Percentiles rank a stretch among this genome's conserved stretches.
phyloP scores from a whole-genome alignment of 2,797 vertebrate genomes.

The Acipenser ruthenus region DNA sequence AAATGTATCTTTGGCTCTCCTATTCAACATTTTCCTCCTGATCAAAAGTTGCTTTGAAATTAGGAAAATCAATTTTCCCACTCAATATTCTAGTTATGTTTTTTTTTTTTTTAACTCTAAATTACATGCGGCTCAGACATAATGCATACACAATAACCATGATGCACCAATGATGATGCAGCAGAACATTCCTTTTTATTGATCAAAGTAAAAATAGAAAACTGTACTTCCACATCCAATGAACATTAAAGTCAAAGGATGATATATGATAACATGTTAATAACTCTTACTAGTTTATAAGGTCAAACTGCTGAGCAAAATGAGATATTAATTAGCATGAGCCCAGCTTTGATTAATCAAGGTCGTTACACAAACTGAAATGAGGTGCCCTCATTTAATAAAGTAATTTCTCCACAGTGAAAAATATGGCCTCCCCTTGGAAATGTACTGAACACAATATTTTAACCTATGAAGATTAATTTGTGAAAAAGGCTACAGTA shows the following conservation, averaged over 20 bases:
- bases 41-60: too few species aligned
- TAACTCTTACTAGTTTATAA: constrained; percentile 33
- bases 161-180: too few species aligned
- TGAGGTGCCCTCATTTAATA: constrained; percentile 41
- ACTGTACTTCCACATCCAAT: background rate
- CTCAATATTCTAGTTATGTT: too few species aligned
- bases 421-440: constrained; percentile 37
- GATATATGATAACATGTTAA: constrained; percentile 25
- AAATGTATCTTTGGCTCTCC: too few species aligned
- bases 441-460: constrained; percentile 29
- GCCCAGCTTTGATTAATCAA: constrained; percentile 51
- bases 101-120: too few species aligned
- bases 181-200: too few species aligned
- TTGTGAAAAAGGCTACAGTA: constrained; percentile 26
- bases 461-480: constrained; percentile 49
- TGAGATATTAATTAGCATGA: constrained; percentile 48
- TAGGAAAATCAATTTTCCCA: too few species aligned
- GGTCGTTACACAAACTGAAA: constrained; percentile 40
- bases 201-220: too few species aligned
- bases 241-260: constrained; percentile 16
- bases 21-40: too few species aligned
- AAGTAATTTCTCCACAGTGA: constrained; percentile 44
- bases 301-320: constrained; percentile 39
- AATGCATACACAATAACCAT: too few species aligned
- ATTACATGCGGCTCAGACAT: too few species aligned